Evolutionary conservation across 1,140 invertebrate genomes (phyloP).

Genomic region (Neodiprion lecontei): DNA sequence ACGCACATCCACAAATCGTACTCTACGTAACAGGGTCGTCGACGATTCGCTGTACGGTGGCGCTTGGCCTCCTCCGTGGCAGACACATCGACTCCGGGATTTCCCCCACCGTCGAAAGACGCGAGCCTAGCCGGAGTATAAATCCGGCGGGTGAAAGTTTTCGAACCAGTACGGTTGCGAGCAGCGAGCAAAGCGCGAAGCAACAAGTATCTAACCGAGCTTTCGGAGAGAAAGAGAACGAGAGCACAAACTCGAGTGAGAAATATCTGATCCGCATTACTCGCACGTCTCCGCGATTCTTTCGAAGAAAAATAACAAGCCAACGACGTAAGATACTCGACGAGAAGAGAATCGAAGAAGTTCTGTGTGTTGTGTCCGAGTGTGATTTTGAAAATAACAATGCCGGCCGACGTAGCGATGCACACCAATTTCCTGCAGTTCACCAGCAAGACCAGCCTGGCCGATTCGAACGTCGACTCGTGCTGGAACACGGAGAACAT

Average conservation of each 20-base stretch:
- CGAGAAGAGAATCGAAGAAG: background rate
- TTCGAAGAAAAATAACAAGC: too few species aligned
- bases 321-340: too few species aligned
- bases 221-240: too few species aligned
- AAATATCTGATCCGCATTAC: too few species aligned
- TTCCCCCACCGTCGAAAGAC: background rate
- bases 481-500: constrained; percentile 69
- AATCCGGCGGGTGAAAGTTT: constrained; percentile 1
- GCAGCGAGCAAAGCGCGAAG: background rate
- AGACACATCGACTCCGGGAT: background rate
- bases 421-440: constrained; percentile 52
- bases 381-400: constrained; percentile 22
- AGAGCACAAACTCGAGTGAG: too few species aligned
- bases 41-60: background rate
- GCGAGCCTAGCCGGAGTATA: background rate
- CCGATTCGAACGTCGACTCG: constrained; percentile 49
- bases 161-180: background rate
- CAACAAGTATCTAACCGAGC: too few species aligned
- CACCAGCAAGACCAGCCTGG: constrained; percentile 40
- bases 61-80: background rate
- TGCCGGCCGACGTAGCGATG: constrained; percentile 60
- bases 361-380: background rate
- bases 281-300: too few species aligned
- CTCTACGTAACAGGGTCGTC: too few species aligned
- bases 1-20: too few species aligned